Percentiles rank a stretch among this genome's conserved stretches.
phyloP scores from a whole-genome alignment of 2,888 invertebrate genomes.

The Beris chalybata region DNA sequence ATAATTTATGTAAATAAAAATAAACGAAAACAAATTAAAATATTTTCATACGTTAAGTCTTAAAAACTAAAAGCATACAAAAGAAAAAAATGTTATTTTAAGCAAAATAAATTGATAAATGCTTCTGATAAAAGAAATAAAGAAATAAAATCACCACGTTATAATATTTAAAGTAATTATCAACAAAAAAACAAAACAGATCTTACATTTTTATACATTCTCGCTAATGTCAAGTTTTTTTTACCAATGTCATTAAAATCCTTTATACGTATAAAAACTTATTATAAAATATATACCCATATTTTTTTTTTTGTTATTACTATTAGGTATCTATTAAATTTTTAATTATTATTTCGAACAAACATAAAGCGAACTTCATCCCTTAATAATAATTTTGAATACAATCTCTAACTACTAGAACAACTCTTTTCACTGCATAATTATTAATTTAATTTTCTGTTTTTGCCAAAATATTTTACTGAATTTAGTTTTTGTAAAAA shows the following conservation, averaged over 20 bases:
- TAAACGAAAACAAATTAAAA: conserved; percentile 38
- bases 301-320: not conserved
- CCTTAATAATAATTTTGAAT: no score
- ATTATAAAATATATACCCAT: not conserved
- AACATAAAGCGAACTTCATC: no score
- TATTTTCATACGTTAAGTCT: conserved; percentile 33
- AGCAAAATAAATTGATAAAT: conserved; percentile 34
- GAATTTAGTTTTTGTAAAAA: not conserved
- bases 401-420: no score
- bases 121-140: not conserved
- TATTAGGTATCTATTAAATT: no score
- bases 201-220: conserved; percentile 28
- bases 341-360: no score
- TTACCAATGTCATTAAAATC: not conserved
- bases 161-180: not conserved
- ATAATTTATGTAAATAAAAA: conserved; percentile 50
- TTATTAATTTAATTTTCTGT: no score
- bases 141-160: conserved; percentile 14
- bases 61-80: conserved; percentile 31
- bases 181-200: not conserved
- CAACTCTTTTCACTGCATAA: no score
- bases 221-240: conserved; percentile 22
- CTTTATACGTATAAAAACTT: conserved; percentile 23
- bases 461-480: not conserved
- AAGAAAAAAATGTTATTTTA: conserved; percentile 40